Evolutionary conservation across 2,113 vertebrate genomes (phyloP).

Genomic region (Phrynosoma blainvillii): DNA sequence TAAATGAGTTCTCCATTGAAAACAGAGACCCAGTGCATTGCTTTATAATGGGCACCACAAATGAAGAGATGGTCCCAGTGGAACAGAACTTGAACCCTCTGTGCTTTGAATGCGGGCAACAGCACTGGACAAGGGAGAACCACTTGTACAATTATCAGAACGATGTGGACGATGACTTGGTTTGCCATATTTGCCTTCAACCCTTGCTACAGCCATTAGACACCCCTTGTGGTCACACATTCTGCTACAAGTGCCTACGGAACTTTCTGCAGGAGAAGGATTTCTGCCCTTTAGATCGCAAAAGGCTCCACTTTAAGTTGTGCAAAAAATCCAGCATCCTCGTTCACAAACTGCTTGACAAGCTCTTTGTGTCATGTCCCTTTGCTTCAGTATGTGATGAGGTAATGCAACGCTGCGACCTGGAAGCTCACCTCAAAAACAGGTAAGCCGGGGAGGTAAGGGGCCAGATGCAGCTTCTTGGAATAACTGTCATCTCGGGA

Average conservation of each 20-base stretch:
- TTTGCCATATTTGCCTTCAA: constrained; percentile 99
- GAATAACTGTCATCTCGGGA: background rate
- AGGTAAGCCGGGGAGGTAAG: constrained; percentile 76
- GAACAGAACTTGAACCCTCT: constrained; percentile 88
- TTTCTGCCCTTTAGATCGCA: constrained; percentile 95
- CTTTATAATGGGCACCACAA: constrained; percentile 87
- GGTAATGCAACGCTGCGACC: constrained; percentile 94
- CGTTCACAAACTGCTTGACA: constrained; percentile 97
- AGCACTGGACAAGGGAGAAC: constrained; percentile 94
- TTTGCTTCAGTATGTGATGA: constrained; percentile 88
- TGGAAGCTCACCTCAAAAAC: constrained; percentile 96
- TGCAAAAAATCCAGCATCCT: constrained; percentile 97
- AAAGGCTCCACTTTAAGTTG: constrained; percentile 90
- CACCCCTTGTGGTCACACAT: constrained; percentile 98
- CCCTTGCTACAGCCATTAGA: constrained; percentile 94
- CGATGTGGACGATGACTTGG: constrained; percentile 96
- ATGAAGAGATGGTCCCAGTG: constrained; percentile 81
- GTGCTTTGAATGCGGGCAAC: constrained; percentile 94
- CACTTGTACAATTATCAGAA: constrained; percentile 97
- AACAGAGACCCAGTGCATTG: constrained; percentile 19
- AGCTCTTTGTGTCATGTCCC: constrained; percentile 91
- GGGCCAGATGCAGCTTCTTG: background rate
- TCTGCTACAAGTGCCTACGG: constrained; percentile 95
- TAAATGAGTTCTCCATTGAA: constrained; percentile 27
- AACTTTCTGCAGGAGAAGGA: constrained; percentile 97